phyloP scores from a whole-genome alignment of 2,888 invertebrate genomes.

The Chrysolina haemoptera region DNA sequence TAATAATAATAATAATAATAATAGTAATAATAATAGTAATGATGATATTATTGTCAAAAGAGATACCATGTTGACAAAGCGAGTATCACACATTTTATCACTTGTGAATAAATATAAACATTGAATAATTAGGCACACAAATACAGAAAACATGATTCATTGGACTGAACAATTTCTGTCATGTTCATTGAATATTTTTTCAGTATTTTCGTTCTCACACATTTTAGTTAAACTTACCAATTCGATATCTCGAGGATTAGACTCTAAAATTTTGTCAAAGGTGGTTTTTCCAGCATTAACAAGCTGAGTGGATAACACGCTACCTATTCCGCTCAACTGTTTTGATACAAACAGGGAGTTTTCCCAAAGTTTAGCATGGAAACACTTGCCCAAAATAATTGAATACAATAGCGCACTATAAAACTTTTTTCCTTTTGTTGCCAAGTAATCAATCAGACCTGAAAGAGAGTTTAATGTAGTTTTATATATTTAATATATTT shows the following conservation, averaged over 20 bases:
- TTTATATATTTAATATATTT: no score
- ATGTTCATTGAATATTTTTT: no score
- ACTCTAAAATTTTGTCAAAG: constrained; percentile 76
- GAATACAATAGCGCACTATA: constrained; percentile 75
- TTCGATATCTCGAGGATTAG: constrained; percentile 83
- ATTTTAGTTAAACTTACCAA: constrained; percentile 69
- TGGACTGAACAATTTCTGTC: no score
- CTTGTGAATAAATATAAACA: no score
- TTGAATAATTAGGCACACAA: no score
- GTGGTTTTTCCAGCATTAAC: constrained; percentile 79
- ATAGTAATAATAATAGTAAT: no score
- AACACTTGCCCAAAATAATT: constrained; percentile 78
- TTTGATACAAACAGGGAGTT: constrained; percentile 79
- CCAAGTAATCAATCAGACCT: constrained; percentile 76
- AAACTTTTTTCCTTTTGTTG: constrained; percentile 63
- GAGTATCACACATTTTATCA: no score
- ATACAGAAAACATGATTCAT: no score
- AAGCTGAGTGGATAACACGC: constrained; percentile 76
- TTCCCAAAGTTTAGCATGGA: constrained; percentile 81
- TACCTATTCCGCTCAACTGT: constrained; percentile 82
- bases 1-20: no score
- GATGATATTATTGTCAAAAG: no score
- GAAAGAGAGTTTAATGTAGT: constrained; percentile 38
- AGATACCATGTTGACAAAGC: no score
- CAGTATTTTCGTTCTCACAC: neutral